These are phyloP conservation scores for Hypselothyrea guttata DNA, from an alignment of 2,888 invertebrate genomes.

Conservation along the genomic window DNA sequence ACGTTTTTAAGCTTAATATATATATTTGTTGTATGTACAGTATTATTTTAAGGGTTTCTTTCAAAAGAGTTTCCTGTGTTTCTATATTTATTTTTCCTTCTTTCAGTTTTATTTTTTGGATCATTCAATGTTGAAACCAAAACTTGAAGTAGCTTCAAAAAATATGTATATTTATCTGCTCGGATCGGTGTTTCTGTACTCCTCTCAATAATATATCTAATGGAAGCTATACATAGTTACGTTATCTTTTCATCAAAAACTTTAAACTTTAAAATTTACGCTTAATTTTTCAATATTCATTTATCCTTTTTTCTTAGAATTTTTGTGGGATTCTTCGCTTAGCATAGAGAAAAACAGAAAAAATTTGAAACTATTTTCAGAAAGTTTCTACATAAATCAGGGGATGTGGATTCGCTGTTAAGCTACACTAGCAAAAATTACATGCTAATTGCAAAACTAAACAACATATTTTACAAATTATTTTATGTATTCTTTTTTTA, in stretches of 20 bases:
- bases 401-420: constrained; percentile 16
- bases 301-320: constrained; percentile 10
- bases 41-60: constrained; percentile 21
- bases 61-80: constrained; percentile 45
- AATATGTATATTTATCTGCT: constrained; percentile 25
- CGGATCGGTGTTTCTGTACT: constrained; percentile 21
- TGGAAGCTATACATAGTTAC: constrained; percentile 54
- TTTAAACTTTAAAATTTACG: constrained; percentile 7
- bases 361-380: constrained; percentile 21
- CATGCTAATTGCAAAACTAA: constrained; percentile 41
- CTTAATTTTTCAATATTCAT: constrained; percentile 3
- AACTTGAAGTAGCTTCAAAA: constrained; percentile 54
- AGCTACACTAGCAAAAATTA: constrained; percentile 28
- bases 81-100: no score
- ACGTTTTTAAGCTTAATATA: constrained; percentile 25
- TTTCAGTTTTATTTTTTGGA: no score
- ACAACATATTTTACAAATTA: constrained; percentile 38
- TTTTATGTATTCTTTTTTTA: constrained; percentile 29
- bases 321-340: constrained; percentile 2
- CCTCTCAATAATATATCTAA: constrained; percentile 47
- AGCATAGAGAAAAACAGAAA: neutral
- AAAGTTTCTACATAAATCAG: neutral
- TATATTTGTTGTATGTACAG: constrained; percentile 46
- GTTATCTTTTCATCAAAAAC: constrained; percentile 9
- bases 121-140: constrained; percentile 38